These are phyloP conservation scores for Sepioteuthis lessoniana DNA, from an alignment of 2,888 invertebrate genomes.

Conservation along the genomic window DNA sequence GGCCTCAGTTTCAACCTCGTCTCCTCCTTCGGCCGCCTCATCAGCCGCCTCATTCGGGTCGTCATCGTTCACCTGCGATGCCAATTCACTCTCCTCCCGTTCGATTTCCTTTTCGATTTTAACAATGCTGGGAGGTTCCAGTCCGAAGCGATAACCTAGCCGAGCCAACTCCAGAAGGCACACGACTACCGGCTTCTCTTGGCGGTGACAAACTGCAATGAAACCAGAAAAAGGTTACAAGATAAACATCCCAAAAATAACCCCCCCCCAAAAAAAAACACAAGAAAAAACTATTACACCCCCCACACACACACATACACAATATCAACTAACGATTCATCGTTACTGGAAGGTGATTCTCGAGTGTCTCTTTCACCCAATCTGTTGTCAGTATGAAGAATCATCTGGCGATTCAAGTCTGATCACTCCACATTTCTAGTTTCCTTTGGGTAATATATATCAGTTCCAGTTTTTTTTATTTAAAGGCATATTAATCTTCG, in stretches of 20 bases:
- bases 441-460: background rate
- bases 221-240: background rate
- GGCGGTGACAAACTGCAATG: constrained; percentile 84
- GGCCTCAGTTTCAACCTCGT: background rate
- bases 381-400: no score
- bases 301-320: no score
- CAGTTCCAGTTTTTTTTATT: no score
- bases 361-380: no score
- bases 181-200: constrained; percentile 87
- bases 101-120: constrained; percentile 90
- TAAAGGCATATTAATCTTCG: background rate
- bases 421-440: no score
- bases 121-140: constrained; percentile 88
- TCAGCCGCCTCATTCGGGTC: background rate
- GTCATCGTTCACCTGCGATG: constrained; percentile 35
- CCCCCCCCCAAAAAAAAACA: background rate
- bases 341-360: no score
- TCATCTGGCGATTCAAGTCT: no score
- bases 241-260: background rate
- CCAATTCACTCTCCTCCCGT: constrained; percentile 79
- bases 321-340: no score
- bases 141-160: constrained; percentile 82
- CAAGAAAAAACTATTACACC: background rate
- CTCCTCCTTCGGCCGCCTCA: background rate
- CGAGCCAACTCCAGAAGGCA: constrained; percentile 90